Evolutionary conservation across 2,888 invertebrate species (phyloP).

Genomic region (Dasypolia templi): DNA sequence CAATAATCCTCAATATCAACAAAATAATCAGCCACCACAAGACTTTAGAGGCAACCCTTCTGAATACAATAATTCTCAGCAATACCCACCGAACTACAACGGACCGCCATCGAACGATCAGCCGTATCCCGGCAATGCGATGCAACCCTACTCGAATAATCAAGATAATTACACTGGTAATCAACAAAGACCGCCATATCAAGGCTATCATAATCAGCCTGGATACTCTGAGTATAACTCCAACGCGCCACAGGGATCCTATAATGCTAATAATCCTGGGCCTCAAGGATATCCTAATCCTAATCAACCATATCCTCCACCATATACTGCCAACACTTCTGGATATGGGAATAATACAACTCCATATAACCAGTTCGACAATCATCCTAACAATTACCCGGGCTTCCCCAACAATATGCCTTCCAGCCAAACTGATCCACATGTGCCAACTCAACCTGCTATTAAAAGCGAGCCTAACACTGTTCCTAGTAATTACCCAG

Average conservation of each 20-base stretch:
- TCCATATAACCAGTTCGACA: constrained; percentile 82
- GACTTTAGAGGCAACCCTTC: constrained; percentile 78
- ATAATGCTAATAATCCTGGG: constrained; percentile 75
- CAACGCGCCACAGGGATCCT: constrained; percentile 73
- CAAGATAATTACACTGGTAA: constrained; percentile 79
- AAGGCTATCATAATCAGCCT: constrained; percentile 75
- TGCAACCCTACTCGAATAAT: constrained; percentile 80
- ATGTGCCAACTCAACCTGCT: constrained; percentile 60
- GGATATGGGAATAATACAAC: constrained; percentile 76
- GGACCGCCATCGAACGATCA: constrained; percentile 76
- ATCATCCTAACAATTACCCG: constrained; percentile 77
- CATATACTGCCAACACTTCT: constrained; percentile 74
- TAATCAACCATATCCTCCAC: constrained; percentile 79
- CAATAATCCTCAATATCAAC: constrained; percentile 83
- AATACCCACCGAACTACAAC: constrained; percentile 81
- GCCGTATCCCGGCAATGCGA: constrained; percentile 77
- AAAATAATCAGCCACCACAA: constrained; percentile 79
- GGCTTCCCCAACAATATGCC: constrained; percentile 79
- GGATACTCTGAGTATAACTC: constrained; percentile 81
- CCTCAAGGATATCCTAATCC: constrained; percentile 77
- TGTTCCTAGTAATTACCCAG: constrained; percentile 65
- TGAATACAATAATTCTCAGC: constrained; percentile 78
- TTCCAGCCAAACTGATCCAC: constrained; percentile 69
- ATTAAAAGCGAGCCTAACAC: constrained; percentile 62
- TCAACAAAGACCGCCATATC: constrained; percentile 81